Evolutionary conservation across 2,888 invertebrate genomes (phyloP), one percentile per base, ranked within the genome.

Genomic region (Ennomos fuscantarius): DNA sequence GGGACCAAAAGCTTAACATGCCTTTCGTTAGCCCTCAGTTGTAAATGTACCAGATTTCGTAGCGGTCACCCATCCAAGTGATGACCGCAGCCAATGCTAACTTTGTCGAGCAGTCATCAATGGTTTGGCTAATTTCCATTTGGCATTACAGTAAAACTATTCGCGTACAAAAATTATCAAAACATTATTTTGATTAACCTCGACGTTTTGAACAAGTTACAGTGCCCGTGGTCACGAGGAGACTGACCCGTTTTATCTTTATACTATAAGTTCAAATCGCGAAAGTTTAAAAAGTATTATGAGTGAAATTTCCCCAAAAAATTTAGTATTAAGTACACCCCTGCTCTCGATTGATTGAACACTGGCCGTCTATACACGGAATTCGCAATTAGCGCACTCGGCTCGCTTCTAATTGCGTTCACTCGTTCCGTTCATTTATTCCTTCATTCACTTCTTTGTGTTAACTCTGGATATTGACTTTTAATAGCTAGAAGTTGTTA

Each of bases 331-430:
- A 8, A 51, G 11, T 63, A 35, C 53, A 24, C 8, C 54, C 57
- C 57, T 10, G 64, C 60, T 65, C 69, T 68, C 69, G 73, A 74
- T 78, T 79, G 79, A 81, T 81, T 78, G 79, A 78, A 73, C 73
- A 66, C 70, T 69, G 59, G 57, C 58, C 62, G 62, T 63, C 70
- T 68, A 70, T 66, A 70, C 63, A 73, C 75, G 81, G 82, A 82
- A 82, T 82, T 79, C 68, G 79, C 82, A 82, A 84, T 84, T 83
- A 84, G 75, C 76, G 74, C 63, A 72, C 68, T 73, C 73, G 72
- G 75, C 76, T 70, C 78, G 65, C 68, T 69, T 72, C 74, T 79
- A 78, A 84, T 82, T 81, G 79, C 79, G 73, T 74, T 73, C 72
- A 64, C 64, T 73, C 72, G 66, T 50, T 68, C 66, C 59, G 58